These are phyloP conservation scores for Meteorus cinctellus DNA, from an alignment of 2,888 invertebrate species.

Conservation along the genomic window DNA sequence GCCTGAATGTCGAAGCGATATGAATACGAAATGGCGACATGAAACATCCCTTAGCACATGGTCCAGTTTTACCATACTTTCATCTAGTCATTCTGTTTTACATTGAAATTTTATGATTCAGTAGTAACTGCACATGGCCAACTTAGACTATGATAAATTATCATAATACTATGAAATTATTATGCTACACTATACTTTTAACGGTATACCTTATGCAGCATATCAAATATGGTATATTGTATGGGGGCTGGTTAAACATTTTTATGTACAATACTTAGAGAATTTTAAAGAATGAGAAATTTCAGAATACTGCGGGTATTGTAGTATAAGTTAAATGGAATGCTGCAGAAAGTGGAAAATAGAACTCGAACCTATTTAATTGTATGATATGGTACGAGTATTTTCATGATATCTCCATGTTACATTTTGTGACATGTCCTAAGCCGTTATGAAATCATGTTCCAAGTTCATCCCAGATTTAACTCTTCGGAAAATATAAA, in stretches of 20 bases:
- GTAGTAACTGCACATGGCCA: not conserved
- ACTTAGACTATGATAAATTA: not conserved
- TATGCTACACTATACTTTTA: not conserved
- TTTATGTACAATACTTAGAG: too few species aligned
- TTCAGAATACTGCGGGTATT: too few species aligned
- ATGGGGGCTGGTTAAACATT: too few species aligned
- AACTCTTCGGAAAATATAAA: not conserved
- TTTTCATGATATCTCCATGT: not conserved
- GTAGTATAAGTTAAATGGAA: not conserved
- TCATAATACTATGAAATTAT: not conserved
- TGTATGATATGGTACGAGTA: not conserved
- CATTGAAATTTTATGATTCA: conserved; percentile 5
- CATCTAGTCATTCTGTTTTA: not conserved
- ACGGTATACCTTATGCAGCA: not conserved
- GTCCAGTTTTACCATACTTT: not conserved
- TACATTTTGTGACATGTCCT: not conserved
- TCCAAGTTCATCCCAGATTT: not conserved
- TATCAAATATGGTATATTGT: too few species aligned
- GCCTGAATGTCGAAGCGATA: conserved; percentile 4
- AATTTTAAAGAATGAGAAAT: too few species aligned
- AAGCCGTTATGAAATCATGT: not conserved
- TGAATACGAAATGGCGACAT: conserved; percentile 33
- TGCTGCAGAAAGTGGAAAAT: not conserved
- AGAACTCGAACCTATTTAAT: not conserved
- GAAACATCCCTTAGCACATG: conserved; percentile 16